phyloP scores from a whole-genome alignment of 2,797 vertebrate genomes.

The Gastrophryne carolinensis region DNA sequence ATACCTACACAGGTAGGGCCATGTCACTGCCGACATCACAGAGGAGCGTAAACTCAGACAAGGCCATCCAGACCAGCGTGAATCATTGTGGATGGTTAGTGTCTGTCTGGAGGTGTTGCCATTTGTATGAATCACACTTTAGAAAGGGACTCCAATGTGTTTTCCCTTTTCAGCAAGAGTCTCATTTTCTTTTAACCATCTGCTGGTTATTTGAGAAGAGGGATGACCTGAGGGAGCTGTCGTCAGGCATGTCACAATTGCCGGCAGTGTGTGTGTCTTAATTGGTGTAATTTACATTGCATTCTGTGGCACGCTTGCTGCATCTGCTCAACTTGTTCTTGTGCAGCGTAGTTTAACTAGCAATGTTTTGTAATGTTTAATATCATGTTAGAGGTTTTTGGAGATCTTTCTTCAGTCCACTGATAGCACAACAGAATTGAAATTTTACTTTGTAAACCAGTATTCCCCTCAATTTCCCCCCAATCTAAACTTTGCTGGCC shows the following conservation, averaged over 20 bases:
- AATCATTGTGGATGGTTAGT: conserved; percentile 1
- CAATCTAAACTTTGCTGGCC: too few relatives aligned
- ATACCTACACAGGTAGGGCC: conserved; percentile 6
- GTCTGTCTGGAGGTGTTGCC: background rate
- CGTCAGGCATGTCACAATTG: background rate
- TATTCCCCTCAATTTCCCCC: too few relatives aligned
- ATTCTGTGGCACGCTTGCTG: background rate
- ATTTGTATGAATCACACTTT: conserved; percentile 5
- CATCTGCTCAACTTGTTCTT: background rate
- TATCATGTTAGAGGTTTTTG: too few relatives aligned
- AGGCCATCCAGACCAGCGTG: conserved; percentile 16
- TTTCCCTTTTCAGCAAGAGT: background rate
- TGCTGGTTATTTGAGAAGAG: conserved; percentile 22
- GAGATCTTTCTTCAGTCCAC: too few relatives aligned
- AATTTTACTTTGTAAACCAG: too few relatives aligned
- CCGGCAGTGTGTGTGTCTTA: background rate
- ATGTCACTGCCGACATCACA: background rate
- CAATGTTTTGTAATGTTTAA: background rate
- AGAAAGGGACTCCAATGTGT: background rate
- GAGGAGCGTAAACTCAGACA: background rate
- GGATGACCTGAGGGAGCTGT: conserved; percentile 8
- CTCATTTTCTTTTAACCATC: background rate
- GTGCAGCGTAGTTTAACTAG: background rate
- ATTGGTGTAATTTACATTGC: conserved; percentile 5
- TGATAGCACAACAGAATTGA: too few relatives aligned